Conservation (phyloP, 2,113 vertebrate genomes). For the Struthidea cinerea region DNA sequence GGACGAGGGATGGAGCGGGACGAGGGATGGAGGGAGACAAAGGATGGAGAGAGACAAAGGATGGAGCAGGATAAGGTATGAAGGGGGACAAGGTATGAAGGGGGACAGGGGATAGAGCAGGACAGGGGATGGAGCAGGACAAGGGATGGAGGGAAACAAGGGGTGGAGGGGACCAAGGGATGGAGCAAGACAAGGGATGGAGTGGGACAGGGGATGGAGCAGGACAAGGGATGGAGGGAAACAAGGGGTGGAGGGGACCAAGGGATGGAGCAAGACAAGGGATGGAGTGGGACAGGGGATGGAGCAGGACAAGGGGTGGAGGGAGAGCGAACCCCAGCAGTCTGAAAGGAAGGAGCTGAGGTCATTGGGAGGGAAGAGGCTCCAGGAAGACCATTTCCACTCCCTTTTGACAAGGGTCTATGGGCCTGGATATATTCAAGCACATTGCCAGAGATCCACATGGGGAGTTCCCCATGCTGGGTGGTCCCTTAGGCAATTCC, state of each 20-base stretch:
- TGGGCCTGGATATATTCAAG: not conserved
- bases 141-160: accelerated
- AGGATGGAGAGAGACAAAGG: not conserved
- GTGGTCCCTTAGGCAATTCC: not conserved
- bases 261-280: accelerated
- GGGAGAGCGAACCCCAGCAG: not conserved
- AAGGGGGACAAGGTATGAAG: not conserved
- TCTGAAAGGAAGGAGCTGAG: not conserved
- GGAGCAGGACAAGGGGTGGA: not conserved
- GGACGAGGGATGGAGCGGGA: too few species aligned
- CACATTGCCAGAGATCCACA: not conserved
- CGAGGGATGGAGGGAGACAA: not conserved
- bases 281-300: accelerated
- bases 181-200: accelerated
- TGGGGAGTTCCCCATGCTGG: not conserved
- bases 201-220: not conserved
- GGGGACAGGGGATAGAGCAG: accelerated
- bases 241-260: not conserved
- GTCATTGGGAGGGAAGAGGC: not conserved
- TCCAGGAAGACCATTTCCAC: not conserved
- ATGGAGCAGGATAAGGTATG: accelerated
- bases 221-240: accelerated
- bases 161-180: accelerated
- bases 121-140: accelerated
- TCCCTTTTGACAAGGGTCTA: not conserved